phyloP scores from a whole-genome alignment of 1,140 invertebrate species.

The Drosophila ironensis region DNA sequence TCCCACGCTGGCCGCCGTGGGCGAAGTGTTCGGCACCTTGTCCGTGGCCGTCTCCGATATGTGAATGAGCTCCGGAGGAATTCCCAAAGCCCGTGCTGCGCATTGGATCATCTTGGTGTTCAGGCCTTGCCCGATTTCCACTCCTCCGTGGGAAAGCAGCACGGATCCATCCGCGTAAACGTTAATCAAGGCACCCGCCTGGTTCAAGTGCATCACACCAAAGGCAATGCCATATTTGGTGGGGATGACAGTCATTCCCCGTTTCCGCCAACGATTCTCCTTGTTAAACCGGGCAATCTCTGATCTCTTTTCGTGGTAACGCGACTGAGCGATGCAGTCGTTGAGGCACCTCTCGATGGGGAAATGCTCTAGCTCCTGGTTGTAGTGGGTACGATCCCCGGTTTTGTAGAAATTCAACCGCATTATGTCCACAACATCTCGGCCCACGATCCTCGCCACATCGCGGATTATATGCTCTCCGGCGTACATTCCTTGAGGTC shows the following conservation, averaged over 20 bases:
- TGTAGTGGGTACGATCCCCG: slow-evolving; percentile 90
- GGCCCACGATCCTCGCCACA: slow-evolving; percentile 87
- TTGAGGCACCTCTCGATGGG: slow-evolving; percentile 91
- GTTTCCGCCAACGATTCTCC: slow-evolving; percentile 92
- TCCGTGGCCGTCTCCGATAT: slow-evolving; percentile 95
- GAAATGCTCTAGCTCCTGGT: slow-evolving; percentile 89
- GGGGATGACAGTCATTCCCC: slow-evolving; percentile 92
- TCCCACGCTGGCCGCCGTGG: slow-evolving; percentile 94
- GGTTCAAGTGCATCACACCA: slow-evolving; percentile 91
- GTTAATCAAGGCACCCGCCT: slow-evolving; percentile 93
- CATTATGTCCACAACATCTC: slow-evolving; percentile 85
- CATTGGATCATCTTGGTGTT: slow-evolving; percentile 98
- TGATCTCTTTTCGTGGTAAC: slow-evolving; percentile 85
- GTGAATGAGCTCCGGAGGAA: slow-evolving; percentile 90
- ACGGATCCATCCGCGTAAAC: slow-evolving; percentile 96
- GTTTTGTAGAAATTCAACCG: slow-evolving; percentile 92
- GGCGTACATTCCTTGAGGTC: slow-evolving; percentile 94
- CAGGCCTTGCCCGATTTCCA: slow-evolving; percentile 98
- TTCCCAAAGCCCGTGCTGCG: slow-evolving; percentile 88
- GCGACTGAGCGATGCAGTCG: slow-evolving; percentile 88
- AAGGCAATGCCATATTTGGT: slow-evolving; percentile 96
- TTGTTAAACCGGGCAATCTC: slow-evolving; percentile 89
- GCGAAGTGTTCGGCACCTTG: slow-evolving; percentile 96
- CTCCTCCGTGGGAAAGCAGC: slow-evolving; percentile 94
- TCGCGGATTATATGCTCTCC: slow-evolving; percentile 90